Evolutionary conservation across 2,888 invertebrate genomes (phyloP), one percentile per base, ranked within the genome.

Genomic region (Papilio demoleus): DNA sequence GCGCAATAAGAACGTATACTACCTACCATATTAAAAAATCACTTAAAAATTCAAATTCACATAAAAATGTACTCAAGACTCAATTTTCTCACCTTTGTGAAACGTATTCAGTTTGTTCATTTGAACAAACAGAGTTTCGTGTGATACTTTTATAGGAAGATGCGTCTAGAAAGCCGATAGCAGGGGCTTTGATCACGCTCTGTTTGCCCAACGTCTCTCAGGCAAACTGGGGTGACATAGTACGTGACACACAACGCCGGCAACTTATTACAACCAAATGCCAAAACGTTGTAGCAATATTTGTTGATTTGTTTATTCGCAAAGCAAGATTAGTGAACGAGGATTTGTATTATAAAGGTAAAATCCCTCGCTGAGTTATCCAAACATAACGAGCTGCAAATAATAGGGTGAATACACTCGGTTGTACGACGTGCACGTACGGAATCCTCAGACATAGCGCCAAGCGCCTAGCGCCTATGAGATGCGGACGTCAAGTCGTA

Each of bases 151-250:
- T 63, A 60, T 68, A 64, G 50, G 53, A 58, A 47, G 73, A 73
- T 70, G 72, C 66, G 70, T 70, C 59, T 69, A 66, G 71, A 80
- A 80, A 80, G 77, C 80, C 79, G 72, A 70, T 70, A 68, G 72
- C 71, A 68, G 59, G 68, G 65, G 58, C 79, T 74, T 76, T 72
- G 73, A 84, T 82, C 86, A 86, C 83, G 85, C 77, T 27, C 31
- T 85, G 85, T 86, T 88, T 86, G 78, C 79, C 58, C 72, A 81
- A 72, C 74, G 71, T 73, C 77, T 74, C 72, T 67, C 68, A 60
- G 27, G 71, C 74, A 76, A 77, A 76, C 74, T 76, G 77, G 77
- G 78, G 74, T 73, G 59, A 70, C 65, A 67, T 67, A 58, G 76
- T 74, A 80, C 78, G 81, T 79, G 77, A 76, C 76, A 71, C 68